Base-by-base conservation (phyloP, 92 coral and sea anemone species). In the Blastomussa wellsi region DNA sequence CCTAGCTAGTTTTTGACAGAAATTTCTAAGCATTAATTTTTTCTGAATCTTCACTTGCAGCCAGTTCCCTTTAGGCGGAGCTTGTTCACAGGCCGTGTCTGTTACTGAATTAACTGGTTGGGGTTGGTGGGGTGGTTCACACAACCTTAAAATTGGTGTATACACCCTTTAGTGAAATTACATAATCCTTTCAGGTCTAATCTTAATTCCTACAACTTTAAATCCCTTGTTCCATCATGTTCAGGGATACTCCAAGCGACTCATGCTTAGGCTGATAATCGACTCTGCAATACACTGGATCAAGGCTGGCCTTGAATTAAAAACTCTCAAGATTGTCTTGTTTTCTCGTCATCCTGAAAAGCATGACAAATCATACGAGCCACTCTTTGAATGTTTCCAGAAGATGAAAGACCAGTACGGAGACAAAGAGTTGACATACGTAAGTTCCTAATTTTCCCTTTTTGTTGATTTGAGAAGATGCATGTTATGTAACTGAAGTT, bases 231-330 rank as follows among this genome's bases (percentile, higher is more conserved):
- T 79, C 33, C 41, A 15, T 29, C 49, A 15, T 31, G 51, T 76
- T 0, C 44, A 95, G 98, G 95, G 95, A 31, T 95, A 94, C 86
- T 85, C 98, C 35, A 88, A 90, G 72, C 70, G 70, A 26, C 92
- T 90, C 31, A 93, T 95, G 88, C 76, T 93, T 36, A 77, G 91
- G 72, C 95, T 92, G 41, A 72, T 94, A 59, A 88, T 95, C 55
- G 79, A 88, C 65, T 90, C 97, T 74, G 98, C 98, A 47, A 88
- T 95, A 15, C 90, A 93, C 86, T 95, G 98, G 98, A 95, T 95
- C 87, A 92, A 92, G 83, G 89, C 98, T 47, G 98, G 98, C 11
- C 90, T 95, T 57, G 91, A 89, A 36, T 84, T 95, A 7, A 90
- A 93, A 2, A 94, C 89, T 33, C 90, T 95, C 60, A 95, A 95